Evolutionary conservation across 2,113 vertebrate genomes (phyloP), one percentile per base, ranked within the genome.

Genomic region (Siphamia tubifer): DNA sequence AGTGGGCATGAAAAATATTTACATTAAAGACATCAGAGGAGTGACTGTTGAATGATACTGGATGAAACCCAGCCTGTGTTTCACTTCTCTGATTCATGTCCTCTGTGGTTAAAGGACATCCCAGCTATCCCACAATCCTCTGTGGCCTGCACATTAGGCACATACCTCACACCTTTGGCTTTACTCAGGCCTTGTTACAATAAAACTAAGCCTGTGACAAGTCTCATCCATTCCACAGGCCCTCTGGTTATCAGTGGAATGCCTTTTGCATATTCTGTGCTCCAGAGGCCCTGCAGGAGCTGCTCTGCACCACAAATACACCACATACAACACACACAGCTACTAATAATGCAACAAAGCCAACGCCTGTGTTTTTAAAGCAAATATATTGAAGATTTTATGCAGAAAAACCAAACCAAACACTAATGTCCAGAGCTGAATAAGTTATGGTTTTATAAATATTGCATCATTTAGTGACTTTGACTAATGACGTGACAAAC

Each of bases 101-200:
- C 40, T 38, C 43, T 1, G 27, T 3, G 23, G 61, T 20, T 17
- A 44, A 61, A 57, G 39, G 54, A 74, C 64, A 81, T 81, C 30
- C 15, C 28, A 48, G 67, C 55, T 77, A 73, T 69, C 61, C 54
- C 52, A 28, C 44, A 20, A 21, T 68, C 43, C 21, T 28, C 45
- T 42, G 66, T 31, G 56, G 56, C 1, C 15, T 13, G 31, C 45
- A 74, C 70, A 71, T 82, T 58, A 68, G 81, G 20, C 62, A 38
- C 77, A 75, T 68, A 34, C 70, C 47, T 68, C 47, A 57, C 79
- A 70, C 67, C 28, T 60, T 65, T 9, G 61, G 58, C 56, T 79
- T 83, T 79, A 69, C 40, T 6, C 6, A 38, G 70, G 76, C 69
- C 89, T 84, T 78, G 83, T 61, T 70, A 25, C 48, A 73, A 66